Percentiles rank a stretch among this genome's conserved stretches.
Evolutionary conservation across 1,140 invertebrate species (phyloP).

Genomic region (Globodera rostochiensis): DNA sequence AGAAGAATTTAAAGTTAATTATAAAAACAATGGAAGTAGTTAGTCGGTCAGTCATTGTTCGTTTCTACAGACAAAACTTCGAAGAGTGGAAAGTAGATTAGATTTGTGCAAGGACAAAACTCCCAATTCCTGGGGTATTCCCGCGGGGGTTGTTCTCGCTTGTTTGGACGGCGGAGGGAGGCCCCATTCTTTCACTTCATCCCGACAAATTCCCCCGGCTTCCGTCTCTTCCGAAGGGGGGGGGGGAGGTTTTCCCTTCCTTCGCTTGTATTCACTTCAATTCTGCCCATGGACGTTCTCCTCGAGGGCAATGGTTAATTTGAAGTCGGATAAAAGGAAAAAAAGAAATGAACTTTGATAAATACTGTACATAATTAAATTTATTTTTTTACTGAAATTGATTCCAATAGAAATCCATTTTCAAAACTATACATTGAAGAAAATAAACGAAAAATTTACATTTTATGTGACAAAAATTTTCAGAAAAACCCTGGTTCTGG

Average conservation of each 20-base stretch:
- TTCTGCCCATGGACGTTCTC: background rate
- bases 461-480: too few relatives aligned
- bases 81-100: background rate
- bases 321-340: background rate
- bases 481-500: too few relatives aligned
- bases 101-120: background rate
- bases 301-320: background rate
- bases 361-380: background rate
- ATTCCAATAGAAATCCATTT: too few relatives aligned
- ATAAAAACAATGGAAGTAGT: too few relatives aligned
- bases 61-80: background rate
- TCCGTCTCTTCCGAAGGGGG: background rate
- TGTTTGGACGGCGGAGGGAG: background rate
- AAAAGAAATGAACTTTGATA: background rate
- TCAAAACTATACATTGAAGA: too few relatives aligned
- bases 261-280: background rate
- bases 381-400: too few relatives aligned
- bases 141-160: slow-evolving; percentile 1
- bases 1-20: too few relatives aligned
- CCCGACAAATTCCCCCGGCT: slow-evolving; percentile 1
- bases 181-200: background rate
- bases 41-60: too few relatives aligned
- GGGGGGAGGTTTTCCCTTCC: background rate
- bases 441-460: too few relatives aligned
- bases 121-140: slow-evolving; percentile 3